Conservation (phyloP, 2,113 vertebrate species). For the Megaleporinus macrocephalus region DNA sequence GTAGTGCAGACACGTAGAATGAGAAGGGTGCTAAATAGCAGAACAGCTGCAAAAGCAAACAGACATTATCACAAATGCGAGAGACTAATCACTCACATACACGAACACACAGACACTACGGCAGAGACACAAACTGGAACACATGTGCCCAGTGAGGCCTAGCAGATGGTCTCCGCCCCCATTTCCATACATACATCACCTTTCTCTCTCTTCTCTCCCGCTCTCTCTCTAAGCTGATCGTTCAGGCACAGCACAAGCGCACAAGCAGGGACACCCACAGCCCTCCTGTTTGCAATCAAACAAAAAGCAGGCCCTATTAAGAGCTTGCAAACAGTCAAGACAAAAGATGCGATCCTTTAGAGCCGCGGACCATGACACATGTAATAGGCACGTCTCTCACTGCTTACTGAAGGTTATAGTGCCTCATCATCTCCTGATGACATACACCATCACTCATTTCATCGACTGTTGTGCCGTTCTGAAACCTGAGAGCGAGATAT, state of each 20-base stretch:
- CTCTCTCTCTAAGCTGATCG: slow-evolving; percentile 36
- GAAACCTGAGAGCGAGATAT: slow-evolving; percentile 9
- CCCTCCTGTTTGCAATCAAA: slow-evolving; percentile 58
- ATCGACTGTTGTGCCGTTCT: slow-evolving; percentile 23
- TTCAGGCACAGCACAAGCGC: slow-evolving; percentile 49
- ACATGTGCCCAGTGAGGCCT: slow-evolving; percentile 51
- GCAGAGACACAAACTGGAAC: slow-evolving; percentile 56
- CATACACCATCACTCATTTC: slow-evolving; percentile 50
- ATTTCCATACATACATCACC: slow-evolving; percentile 52
- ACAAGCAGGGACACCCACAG: slow-evolving; percentile 34
- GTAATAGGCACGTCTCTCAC: slow-evolving; percentile 48
- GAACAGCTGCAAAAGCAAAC: slow-evolving; percentile 86
- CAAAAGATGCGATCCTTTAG: slow-evolving; percentile 49
- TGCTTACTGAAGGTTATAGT: slow-evolving; percentile 51
- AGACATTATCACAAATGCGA: slow-evolving; percentile 83
- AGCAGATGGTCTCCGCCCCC: slow-evolving; percentile 61
- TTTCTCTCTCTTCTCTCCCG: slow-evolving; percentile 39
- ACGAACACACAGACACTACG: slow-evolving; percentile 47
- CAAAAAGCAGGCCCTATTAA: slow-evolving; percentile 49
- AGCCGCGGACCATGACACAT: slow-evolving; percentile 35
- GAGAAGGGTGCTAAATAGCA: slow-evolving; percentile 60
- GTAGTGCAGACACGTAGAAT: slow-evolving; percentile 6
- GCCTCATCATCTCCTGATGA: slow-evolving; percentile 53
- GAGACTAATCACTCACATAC: slow-evolving; percentile 56
- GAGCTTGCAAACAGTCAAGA: slow-evolving; percentile 42